phyloP scores from a whole-genome alignment of 1,140 invertebrate genomes.

The Amphibalanus amphitrite region DNA sequence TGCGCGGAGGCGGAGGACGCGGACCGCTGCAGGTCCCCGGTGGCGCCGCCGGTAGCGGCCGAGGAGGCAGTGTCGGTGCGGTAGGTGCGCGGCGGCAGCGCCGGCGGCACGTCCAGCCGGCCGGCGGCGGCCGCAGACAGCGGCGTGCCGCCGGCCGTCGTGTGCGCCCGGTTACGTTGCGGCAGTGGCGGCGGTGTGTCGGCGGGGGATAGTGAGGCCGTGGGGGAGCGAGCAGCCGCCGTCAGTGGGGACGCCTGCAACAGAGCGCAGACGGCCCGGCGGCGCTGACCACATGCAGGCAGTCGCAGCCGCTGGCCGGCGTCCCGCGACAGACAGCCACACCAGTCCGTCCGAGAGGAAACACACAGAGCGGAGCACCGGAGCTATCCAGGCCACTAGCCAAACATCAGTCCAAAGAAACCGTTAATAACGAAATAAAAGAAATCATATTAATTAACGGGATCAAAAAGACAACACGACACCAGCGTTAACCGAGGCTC shows the following conservation, averaged over 20 bases:
- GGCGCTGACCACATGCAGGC: neutral
- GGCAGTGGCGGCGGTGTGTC: neutral
- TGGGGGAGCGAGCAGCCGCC: neutral
- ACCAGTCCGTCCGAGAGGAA: neutral
- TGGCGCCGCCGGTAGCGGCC: too few relatives aligned
- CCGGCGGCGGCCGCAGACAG: neutral
- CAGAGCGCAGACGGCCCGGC: neutral
- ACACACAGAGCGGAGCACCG: neutral
- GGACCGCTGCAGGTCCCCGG: neutral
- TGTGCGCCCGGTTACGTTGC: neutral
- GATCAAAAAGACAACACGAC: neutral
- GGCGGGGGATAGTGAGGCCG: neutral
- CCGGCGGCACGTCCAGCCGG: neutral
- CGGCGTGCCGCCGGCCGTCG: too few relatives aligned
- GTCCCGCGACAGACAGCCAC: neutral
- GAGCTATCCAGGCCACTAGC: too few relatives aligned
- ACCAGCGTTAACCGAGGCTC: too few relatives aligned
- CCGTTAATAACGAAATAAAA: neutral
- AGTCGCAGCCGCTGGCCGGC: too few relatives aligned
- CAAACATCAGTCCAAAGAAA: too few relatives aligned
- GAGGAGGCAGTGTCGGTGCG: neutral
- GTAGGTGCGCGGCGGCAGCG: conserved; percentile 1
- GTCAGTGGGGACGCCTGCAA: neutral
- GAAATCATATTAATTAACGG: neutral
- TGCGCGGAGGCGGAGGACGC: neutral